Conservation (phyloP, 53 echinoderm and acorn worm genomes). For the Holothuria scabra region DNA sequence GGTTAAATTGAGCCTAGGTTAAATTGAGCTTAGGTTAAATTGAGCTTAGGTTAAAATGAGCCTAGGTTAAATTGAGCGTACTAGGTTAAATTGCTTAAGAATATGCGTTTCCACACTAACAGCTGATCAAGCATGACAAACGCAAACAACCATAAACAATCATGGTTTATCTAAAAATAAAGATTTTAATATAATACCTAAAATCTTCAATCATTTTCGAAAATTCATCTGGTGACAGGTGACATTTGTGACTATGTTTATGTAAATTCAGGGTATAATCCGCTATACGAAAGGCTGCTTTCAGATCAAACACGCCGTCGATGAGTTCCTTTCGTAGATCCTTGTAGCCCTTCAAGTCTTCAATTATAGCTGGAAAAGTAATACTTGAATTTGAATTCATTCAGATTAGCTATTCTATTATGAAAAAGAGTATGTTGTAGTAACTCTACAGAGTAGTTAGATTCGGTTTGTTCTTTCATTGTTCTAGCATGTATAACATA, state of each 20-base stretch:
- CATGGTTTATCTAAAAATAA: too few relatives aligned
- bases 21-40: too few relatives aligned
- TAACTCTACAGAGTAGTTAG: neutral
- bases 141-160: too few relatives aligned
- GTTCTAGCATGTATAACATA: too few relatives aligned
- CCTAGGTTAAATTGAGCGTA: too few relatives aligned
- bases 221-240: slow-evolving; percentile 44
- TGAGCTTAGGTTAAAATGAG: too few relatives aligned
- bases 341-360: slow-evolving; percentile 65
- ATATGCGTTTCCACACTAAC: neutral
- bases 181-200: slow-evolving; percentile 29
- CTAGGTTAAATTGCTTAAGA: too few relatives aligned
- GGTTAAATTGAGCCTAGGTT: too few relatives aligned
- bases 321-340: slow-evolving; percentile 56
- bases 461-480: too few relatives aligned
- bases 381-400: too few relatives aligned
- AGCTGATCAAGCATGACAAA: too few relatives aligned
- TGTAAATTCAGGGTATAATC: slow-evolving; percentile 52
- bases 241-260: slow-evolving; percentile 46
- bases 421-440: neutral
- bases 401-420: too few relatives aligned
- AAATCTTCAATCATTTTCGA: slow-evolving; percentile 54
- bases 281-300: slow-evolving; percentile 39
- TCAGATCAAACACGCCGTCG: slow-evolving; percentile 46
- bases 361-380: slow-evolving; percentile 68